Percentiles rank a stretch among this genome's conserved stretches.
Evolutionary conservation across 1,140 invertebrate genomes (phyloP).

Genomic region (Araneus ventricosus): DNA sequence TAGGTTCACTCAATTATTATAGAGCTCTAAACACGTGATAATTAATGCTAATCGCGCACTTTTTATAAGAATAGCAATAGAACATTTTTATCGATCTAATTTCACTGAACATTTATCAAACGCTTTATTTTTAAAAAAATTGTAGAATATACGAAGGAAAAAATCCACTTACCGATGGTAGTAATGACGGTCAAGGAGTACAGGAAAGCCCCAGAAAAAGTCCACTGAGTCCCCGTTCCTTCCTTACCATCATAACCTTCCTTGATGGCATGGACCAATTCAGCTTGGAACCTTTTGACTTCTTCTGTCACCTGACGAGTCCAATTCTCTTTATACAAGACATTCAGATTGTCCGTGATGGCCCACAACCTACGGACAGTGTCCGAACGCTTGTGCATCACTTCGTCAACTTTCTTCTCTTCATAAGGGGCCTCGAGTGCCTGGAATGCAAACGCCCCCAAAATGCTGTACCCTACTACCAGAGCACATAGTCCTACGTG

Average conservation of each 20-base stretch:
- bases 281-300: constrained; percentile 87
- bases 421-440: constrained; percentile 88
- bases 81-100: too few species aligned
- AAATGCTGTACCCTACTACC: constrained; percentile 92
- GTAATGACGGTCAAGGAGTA: constrained; percentile 99
- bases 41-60: too few species aligned
- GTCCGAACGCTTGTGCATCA: constrained; percentile 86
- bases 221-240: constrained; percentile 90
- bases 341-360: constrained; percentile 85
- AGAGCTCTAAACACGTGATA: too few species aligned
- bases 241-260: constrained; percentile 96
- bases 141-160: too few species aligned
- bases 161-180: constrained; percentile 89
- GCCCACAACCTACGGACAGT: constrained; percentile 90
- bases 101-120: too few species aligned
- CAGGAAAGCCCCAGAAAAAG: constrained; percentile 93
- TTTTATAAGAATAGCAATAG: too few species aligned
- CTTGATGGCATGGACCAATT: constrained; percentile 90
- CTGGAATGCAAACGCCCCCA: constrained; percentile 92
- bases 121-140: too few species aligned
- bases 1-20: too few species aligned
- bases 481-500: constrained; percentile 92
- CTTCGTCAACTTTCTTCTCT: constrained; percentile 87
- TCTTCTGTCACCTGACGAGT: constrained; percentile 81
- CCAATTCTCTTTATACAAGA: constrained; percentile 88